These are phyloP conservation scores for Helicoverpa assulta DNA, from an alignment of 2,888 invertebrate genomes.

Conservation along the genomic window DNA sequence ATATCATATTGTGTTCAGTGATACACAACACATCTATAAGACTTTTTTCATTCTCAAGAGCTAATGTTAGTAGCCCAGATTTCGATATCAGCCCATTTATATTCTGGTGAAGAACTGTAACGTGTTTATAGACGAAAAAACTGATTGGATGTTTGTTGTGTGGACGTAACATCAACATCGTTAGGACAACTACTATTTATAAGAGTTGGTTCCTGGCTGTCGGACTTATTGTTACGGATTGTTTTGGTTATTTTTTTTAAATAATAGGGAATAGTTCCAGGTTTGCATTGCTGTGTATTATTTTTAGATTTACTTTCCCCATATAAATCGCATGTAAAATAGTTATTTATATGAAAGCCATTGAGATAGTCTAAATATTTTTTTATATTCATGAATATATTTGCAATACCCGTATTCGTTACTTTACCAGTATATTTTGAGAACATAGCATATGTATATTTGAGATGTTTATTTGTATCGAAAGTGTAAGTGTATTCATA, in stretches of 20 bases:
- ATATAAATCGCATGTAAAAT: no score
- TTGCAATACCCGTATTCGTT: conserved; percentile 3
- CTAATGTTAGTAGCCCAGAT: no score
- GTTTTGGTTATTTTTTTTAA: conserved; percentile 10
- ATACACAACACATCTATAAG: no score
- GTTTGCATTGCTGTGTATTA: not conserved
- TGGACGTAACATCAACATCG: no score
- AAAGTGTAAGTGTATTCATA: conserved; percentile 10
- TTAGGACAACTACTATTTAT: not conserved
- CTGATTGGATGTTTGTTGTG: no score
- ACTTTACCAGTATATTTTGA: conserved; percentile 10
- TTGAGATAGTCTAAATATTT: conserved; percentile 5
- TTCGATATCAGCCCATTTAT: no score
- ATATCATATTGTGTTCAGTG: no score
- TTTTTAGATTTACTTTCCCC: not conserved
- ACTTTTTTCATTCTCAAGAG: no score
- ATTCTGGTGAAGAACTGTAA: no score
- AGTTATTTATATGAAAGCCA: not conserved
- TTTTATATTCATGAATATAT: conserved; percentile 4
- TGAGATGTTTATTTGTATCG: conserved; percentile 9
- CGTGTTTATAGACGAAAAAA: no score
- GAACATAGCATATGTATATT: conserved; percentile 12
- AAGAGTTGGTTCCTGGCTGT: not conserved
- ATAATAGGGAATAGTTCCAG: conserved; percentile 22
- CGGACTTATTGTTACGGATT: not conserved